Conservation (phyloP, 2,797 vertebrate species). For the Eulemur mongoz region DNA sequence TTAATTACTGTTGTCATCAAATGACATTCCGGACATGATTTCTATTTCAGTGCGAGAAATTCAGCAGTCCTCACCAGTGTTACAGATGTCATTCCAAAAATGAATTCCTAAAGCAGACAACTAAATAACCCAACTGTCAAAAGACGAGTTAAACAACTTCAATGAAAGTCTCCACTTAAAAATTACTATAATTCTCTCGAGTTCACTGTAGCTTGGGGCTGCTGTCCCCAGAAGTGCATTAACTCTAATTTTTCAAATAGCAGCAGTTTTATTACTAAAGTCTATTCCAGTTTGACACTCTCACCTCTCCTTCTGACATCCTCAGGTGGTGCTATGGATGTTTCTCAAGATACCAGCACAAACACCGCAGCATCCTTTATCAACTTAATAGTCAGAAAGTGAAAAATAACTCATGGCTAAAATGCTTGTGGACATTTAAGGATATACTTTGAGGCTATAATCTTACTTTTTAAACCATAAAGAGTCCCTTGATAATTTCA, state of each 20-base stretch:
- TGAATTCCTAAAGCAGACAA: constrained; percentile 67
- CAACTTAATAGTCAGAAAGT: neutral
- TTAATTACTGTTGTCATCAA: constrained; percentile 56
- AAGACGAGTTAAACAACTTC: constrained; percentile 46
- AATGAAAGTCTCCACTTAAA: constrained; percentile 21
- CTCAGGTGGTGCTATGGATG: accelerated
- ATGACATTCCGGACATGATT: constrained; percentile 29
- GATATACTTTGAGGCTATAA: neutral
- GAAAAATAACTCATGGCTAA: neutral
- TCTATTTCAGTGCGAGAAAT: constrained; percentile 49
- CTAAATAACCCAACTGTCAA: constrained; percentile 69
- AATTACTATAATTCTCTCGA: constrained; percentile 42
- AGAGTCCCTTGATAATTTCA: neutral
- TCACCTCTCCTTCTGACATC: neutral
- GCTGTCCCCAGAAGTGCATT: constrained; percentile 19
- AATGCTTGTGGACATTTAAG: neutral
- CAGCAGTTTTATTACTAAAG: constrained; percentile 37
- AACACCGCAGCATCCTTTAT: neutral
- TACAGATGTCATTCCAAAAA: constrained; percentile 48
- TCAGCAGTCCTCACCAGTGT: neutral
- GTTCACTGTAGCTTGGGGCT: constrained; percentile 33
- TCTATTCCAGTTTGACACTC: neutral
- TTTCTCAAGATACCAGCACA: neutral
- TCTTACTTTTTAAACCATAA: constrained; percentile 20
- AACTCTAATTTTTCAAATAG: constrained; percentile 50